phyloP scores from a whole-genome alignment of 2,797 vertebrate species.

The Pteronotus mesoamericanus region DNA sequence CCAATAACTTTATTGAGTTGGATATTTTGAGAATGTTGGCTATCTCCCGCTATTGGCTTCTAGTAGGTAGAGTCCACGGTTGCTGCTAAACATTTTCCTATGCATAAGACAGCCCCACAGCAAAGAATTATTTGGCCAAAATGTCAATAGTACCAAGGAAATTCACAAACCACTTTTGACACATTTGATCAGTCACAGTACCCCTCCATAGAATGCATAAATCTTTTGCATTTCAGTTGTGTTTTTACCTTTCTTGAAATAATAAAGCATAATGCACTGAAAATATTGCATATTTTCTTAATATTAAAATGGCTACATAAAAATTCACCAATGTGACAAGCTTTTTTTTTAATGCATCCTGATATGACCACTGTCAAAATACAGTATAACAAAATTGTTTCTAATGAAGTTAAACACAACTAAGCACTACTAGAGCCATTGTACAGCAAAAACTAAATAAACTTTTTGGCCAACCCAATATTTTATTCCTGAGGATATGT shows the following conservation, averaged over 20 bases:
- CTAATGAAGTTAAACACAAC: background rate
- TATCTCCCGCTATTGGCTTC: background rate
- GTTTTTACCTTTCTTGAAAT: background rate
- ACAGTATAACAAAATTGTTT: background rate
- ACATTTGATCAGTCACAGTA: background rate
- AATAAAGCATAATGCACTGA: background rate
- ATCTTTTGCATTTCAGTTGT: background rate
- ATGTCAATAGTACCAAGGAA: background rate
- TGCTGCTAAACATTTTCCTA: background rate
- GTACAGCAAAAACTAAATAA: background rate
- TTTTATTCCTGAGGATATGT: background rate
- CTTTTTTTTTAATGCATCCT: background rate
- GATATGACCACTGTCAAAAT: background rate
- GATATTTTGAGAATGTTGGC: background rate
- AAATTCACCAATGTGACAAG: background rate
- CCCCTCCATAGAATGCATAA: background rate
- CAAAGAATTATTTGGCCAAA: background rate
- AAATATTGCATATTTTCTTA: background rate
- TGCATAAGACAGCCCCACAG: background rate
- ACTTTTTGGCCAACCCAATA: background rate
- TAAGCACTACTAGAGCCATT: background rate
- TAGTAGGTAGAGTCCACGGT: background rate
- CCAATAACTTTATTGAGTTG: background rate
- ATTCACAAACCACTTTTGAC: background rate
- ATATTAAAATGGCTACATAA: background rate